Evolutionary conservation across 1,140 invertebrate genomes (phyloP).

Genomic region (Procambarus clarkii): DNA sequence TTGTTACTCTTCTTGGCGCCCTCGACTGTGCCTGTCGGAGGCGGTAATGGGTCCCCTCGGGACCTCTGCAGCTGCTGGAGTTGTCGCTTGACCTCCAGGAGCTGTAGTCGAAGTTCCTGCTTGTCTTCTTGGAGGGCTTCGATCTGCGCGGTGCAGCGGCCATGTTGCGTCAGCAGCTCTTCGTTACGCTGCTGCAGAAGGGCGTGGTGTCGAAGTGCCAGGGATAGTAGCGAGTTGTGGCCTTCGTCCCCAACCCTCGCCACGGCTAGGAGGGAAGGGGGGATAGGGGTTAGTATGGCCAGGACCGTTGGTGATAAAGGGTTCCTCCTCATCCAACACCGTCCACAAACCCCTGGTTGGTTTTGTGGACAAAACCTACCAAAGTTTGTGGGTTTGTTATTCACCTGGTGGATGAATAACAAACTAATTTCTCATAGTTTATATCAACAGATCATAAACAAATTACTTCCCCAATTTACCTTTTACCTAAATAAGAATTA

Average conservation of each 20-base stretch:
- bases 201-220: conserved; percentile 43
- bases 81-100: conserved; percentile 18
- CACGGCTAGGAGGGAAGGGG: neutral
- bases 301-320: too few species aligned
- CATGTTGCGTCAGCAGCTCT: conserved; percentile 37
- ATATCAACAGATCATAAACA: too few species aligned
- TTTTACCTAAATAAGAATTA: too few species aligned
- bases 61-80: conserved; percentile 14
- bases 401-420: too few species aligned
- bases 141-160: conserved; percentile 31
- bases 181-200: conserved; percentile 40
- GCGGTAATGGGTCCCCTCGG: neutral
- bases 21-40: neutral
- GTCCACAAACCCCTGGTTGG: too few species aligned
- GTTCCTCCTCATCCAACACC: too few species aligned
- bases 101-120: conserved; percentile 38
- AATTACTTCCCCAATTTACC: too few species aligned
- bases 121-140: conserved; percentile 52
- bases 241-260: neutral
- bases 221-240: conserved; percentile 21
- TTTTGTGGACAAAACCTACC: too few species aligned
- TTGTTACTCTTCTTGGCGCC: neutral
- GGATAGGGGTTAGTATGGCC: too few species aligned
- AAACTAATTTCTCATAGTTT: too few species aligned
- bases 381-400: too few species aligned